Base-by-base conservation (phyloP, 2,113 vertebrate species). In the Platichthys flesus region DNA sequence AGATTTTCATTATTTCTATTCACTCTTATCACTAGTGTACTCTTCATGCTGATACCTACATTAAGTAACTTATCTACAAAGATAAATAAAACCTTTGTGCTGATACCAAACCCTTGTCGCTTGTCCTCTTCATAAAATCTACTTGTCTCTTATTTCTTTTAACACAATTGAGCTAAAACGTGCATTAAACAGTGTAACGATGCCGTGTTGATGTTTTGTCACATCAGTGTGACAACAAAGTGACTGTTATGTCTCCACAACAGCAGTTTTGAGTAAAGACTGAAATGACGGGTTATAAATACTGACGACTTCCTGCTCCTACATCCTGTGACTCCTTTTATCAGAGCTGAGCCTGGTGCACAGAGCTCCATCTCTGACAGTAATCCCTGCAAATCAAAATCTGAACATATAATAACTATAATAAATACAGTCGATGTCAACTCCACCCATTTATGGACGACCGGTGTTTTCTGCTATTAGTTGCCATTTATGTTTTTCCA, bases 191-290 rank as follows among this genome's bases (percentile, higher is more conserved):
- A 68, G 28, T n/a, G 31, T 69, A 60, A 77, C 65, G 71, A 31
- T 58, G 15, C 1, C 54, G n/a, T 14, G 68, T 26, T 62, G 60
- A 23, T 71, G 61, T 55, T 80, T 63, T 78, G 76, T 80, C 81
- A 80, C 49, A 76, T 83, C 67, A 61, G 37, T 58, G 31, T 8
- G 18, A 51, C 28, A 67, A 78, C 64, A 76, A 76, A 77, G 42
- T 67, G 51, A 42, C 5, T 71, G 42, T 66, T 67, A 60, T 71
- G 63, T 66, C 54, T 45, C 70, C 49, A 69, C 20, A 52, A 69
- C 40, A 62, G 31, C 24, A 63, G 51, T 62, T 42, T 69, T 49
- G 21, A 26, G 26, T 60, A 26, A 68, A 56, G 56, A 74, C n/a
- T 62, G 24, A 68, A 82, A 82, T 60, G 20, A 72, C 18, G 60